A percentile compares a stretch with the other conserved stretches of the same genome.
These are phyloP conservation scores for Cephus pygmeus DNA, from an alignment of 2,888 invertebrate species.

Conservation along the genomic window DNA sequence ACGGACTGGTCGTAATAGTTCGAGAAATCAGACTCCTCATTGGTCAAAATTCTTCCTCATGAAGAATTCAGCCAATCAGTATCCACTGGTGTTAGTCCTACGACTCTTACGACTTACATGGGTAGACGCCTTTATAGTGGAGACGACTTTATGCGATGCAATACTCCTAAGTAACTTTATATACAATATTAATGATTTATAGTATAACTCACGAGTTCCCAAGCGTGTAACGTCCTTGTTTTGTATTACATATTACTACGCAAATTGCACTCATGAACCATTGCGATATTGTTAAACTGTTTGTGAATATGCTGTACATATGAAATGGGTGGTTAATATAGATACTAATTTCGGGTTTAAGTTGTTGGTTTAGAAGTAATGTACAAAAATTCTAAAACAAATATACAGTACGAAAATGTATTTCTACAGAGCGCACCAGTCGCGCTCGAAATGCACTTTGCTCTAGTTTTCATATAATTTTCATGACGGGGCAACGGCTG, in stretches of 20 bases:
- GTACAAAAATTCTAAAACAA: no score
- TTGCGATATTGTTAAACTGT: neutral
- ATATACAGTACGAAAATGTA: no score
- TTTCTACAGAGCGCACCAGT: no score
- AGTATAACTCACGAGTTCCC: neutral
- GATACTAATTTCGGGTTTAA: no score
- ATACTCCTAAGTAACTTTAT: neutral
- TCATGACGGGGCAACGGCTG: neutral
- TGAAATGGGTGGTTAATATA: no score
- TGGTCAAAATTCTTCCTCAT: neutral
- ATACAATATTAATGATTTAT: neutral
- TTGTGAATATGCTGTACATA: no score
- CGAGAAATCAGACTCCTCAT: neutral
- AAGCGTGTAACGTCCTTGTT: no score
- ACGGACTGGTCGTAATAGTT: no score
- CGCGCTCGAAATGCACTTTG: no score
- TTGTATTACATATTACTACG: neutral
- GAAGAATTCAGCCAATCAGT: neutral
- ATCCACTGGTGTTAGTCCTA: neutral
- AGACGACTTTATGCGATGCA: neutral
- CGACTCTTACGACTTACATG: neutral
- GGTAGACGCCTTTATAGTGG: neutral
- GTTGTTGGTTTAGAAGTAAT: no score
- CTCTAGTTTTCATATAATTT: neutral
- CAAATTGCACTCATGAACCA: neutral